phyloP scores from a whole-genome alignment of 2,888 invertebrate genomes.

The Pristionchus japonicus region DNA sequence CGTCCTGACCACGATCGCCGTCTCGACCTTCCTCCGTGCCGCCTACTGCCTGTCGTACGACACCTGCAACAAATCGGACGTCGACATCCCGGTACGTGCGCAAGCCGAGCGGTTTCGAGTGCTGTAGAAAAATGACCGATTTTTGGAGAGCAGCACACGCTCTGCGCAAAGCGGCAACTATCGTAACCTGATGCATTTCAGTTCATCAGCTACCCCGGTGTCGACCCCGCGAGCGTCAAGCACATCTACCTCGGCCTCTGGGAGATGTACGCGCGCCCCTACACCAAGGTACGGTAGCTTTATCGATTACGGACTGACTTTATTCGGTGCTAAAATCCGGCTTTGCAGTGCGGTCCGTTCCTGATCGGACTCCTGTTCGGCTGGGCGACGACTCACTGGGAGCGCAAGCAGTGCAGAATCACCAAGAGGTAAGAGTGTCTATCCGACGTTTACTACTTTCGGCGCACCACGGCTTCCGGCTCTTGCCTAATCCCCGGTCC shows the following conservation, averaged over 20 bases:
- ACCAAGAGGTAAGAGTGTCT: neutral
- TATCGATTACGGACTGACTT: neutral
- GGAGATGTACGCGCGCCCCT: constrained; percentile 72
- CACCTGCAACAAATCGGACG: constrained; percentile 72
- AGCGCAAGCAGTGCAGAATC: constrained; percentile 17
- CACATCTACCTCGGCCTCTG: constrained; percentile 69
- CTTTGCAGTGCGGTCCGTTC: constrained; percentile 68
- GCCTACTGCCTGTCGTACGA: constrained; percentile 66
- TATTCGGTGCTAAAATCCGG: constrained; percentile 38
- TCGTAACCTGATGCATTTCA: constrained; percentile 48
- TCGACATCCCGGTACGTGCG: constrained; percentile 70
- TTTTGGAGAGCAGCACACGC: neutral
- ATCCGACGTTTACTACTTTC: neutral
- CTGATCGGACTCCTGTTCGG: constrained; percentile 70
- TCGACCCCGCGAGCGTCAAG: constrained; percentile 54
- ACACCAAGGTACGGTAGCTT: constrained; percentile 57
- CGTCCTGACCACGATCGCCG: constrained; percentile 55
- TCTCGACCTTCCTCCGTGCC: constrained; percentile 62
- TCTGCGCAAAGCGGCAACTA: neutral
- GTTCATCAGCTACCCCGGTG: constrained; percentile 71
- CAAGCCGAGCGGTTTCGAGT: neutral
- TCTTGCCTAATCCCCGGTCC: neutral
- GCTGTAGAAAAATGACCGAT: neutral
- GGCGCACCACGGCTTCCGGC: neutral
- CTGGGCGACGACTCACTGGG: constrained; percentile 48